Evolutionary conservation across 2,113 vertebrate genomes (phyloP).

Genomic region (Aepyceros melampus): DNA sequence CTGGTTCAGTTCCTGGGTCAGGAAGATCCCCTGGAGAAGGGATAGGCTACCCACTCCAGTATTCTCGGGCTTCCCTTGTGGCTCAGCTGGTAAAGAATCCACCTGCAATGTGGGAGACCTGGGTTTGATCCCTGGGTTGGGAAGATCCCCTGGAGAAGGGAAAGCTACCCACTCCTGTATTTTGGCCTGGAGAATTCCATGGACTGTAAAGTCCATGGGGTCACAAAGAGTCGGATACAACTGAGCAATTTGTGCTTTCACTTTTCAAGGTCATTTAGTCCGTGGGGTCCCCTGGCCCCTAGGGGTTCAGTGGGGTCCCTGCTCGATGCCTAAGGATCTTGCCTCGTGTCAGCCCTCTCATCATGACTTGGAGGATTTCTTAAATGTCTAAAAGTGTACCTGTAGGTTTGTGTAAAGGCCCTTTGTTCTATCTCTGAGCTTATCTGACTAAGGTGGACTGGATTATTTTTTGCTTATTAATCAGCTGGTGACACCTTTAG

Average conservation of each 20-base stretch:
- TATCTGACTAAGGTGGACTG: neutral
- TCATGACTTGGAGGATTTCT: neutral
- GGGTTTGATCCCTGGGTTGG: neutral
- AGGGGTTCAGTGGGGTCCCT: neutral
- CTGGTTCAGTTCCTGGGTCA: neutral
- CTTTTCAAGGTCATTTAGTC: neutral
- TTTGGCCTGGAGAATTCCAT: neutral
- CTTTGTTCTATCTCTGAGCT: neutral
- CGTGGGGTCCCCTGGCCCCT: neutral
- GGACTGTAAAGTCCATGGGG: neutral
- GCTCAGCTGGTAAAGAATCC: neutral
- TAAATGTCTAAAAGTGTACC: neutral
- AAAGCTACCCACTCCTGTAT: neutral
- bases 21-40: neutral
- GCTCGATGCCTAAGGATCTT: neutral
- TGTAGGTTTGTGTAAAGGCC: accelerated
- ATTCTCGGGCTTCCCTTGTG: neutral
- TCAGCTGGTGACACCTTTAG: neutral
- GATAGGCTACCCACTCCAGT: neutral
- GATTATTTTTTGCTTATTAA: neutral
- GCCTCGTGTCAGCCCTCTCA: accelerated
- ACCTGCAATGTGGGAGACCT: neutral
- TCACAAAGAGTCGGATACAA: neutral
- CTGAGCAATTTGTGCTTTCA: neutral
- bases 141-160: neutral